phyloP scores from a whole-genome alignment of 2,797 vertebrate species.

The Huso huso region DNA sequence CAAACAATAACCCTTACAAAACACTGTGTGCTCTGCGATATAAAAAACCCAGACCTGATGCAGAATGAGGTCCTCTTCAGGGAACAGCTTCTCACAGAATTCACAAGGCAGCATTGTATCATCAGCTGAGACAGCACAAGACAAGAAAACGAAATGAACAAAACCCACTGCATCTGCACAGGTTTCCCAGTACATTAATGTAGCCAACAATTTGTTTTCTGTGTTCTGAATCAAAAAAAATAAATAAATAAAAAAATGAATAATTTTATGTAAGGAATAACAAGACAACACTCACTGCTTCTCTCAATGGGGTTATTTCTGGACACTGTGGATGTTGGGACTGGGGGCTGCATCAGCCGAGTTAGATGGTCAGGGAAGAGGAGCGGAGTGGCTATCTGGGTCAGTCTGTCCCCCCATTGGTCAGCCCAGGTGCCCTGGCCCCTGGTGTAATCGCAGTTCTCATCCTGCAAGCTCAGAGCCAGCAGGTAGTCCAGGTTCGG shows the following conservation, averaged over 20 bases:
- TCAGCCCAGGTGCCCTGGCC: constrained; percentile 35
- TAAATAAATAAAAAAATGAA: too few species aligned
- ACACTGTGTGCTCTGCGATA: background rate
- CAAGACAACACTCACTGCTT: too few species aligned
- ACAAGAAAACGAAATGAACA: background rate
- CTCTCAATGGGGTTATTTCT: too few species aligned
- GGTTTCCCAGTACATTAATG: too few species aligned
- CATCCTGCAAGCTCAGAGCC: constrained; percentile 78
- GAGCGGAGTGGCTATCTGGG: constrained; percentile 31
- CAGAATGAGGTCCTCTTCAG: constrained; percentile 87
- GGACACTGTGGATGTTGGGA: constrained; percentile 9
- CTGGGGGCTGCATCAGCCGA: constrained; percentile 19
- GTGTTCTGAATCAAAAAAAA: too few species aligned
- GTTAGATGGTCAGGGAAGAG: constrained; percentile 19
- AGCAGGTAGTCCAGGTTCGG: constrained; percentile 75
- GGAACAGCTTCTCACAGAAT: constrained; percentile 92
- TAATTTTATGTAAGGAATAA: too few species aligned
- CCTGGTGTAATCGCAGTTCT: constrained; percentile 21
- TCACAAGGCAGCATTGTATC: constrained; percentile 86
- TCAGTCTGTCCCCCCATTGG: constrained; percentile 48
- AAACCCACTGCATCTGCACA: background rate
- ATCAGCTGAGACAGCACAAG: constrained; percentile 25
- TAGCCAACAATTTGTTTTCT: too few species aligned
- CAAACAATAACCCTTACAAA: too few species aligned
- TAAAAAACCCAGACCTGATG: constrained; percentile 73